Conservation (phyloP, 2,113 vertebrate genomes). For the cattle (Bos taurus) region DNA sequence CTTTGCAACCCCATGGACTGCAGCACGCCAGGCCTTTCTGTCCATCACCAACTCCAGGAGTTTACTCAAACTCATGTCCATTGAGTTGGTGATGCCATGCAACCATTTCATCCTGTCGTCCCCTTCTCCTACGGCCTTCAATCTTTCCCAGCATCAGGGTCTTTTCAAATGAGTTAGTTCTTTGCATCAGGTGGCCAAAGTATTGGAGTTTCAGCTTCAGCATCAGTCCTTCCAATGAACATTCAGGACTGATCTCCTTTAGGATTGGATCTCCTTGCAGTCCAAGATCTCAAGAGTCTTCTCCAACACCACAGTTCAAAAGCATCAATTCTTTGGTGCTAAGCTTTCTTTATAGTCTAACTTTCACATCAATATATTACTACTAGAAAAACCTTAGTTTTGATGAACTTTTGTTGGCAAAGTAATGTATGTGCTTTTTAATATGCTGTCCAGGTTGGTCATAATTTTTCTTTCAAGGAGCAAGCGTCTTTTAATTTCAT, state of each 20-base stretch:
- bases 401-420: neutral
- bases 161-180: neutral
- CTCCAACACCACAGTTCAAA: neutral
- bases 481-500: neutral
- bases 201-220: neutral
- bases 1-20: neutral
- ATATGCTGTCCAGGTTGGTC: neutral
- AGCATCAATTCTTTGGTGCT: fast-evolving
- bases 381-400: neutral
- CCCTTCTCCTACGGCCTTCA: neutral
- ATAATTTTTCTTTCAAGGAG: neutral
- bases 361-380: neutral
- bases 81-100: neutral
- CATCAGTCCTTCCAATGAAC: neutral
- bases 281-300: neutral
- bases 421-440: neutral
- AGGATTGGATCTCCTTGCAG: neutral
- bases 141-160: neutral
- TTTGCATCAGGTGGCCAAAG: neutral
- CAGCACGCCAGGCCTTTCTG: neutral
- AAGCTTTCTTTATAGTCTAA: neutral
- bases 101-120: neutral
- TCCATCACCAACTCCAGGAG: neutral
- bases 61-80: neutral
- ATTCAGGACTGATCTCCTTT: neutral